Evolutionary conservation across 2,797 vertebrate species (phyloP), one percentile per base, ranked within the genome.

Genomic region (Mormyrus hasselquistii): DNA sequence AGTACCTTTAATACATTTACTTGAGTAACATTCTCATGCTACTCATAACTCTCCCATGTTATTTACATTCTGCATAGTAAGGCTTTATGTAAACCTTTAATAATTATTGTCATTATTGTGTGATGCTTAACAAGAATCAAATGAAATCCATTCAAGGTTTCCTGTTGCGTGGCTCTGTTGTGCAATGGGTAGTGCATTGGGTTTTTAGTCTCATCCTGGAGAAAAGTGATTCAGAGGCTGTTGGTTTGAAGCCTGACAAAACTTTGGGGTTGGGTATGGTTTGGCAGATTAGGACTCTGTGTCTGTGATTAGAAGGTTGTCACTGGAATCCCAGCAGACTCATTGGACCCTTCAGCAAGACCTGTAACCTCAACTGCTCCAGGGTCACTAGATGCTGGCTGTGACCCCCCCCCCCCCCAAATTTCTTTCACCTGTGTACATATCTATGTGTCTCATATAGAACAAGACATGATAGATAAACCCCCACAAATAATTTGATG

Each of bases 211-310:
- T 10, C 25, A 65, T 25, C 25, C 59, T 10, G 22, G 59, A 52
- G 50, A 12, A 89, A 22, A 22, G 82, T 86, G 87, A 86, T 79
- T 90, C 34, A 87, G 29, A 86, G 89, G 89, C 88, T 90, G 89
- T 90, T 87, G 89, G 76, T 90, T 88, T 87, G 89, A 90, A 87
- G 88, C 87, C 89, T 86, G 89, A 88, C 87, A 52, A 52, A 52
- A 2, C 50, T 12, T 52, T 52, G 10, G 50, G 9, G 2, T 12
- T 12, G 25, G 25, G 25, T 29, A 29, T 29, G 25, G 25, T 29
- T 29, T 29, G 25, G 25, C 25, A 29, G 25, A 29, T 29, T 29
- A 29, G 25, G 25, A 29, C 25, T 29, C 25, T 29, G 25, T 29
- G 25, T 29, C 25, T 29, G 25, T 29, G 25, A 12, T 52, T 52